phyloP scores from a whole-genome alignment of 2,888 invertebrate species.

The Ormyrus pomaceus region DNA sequence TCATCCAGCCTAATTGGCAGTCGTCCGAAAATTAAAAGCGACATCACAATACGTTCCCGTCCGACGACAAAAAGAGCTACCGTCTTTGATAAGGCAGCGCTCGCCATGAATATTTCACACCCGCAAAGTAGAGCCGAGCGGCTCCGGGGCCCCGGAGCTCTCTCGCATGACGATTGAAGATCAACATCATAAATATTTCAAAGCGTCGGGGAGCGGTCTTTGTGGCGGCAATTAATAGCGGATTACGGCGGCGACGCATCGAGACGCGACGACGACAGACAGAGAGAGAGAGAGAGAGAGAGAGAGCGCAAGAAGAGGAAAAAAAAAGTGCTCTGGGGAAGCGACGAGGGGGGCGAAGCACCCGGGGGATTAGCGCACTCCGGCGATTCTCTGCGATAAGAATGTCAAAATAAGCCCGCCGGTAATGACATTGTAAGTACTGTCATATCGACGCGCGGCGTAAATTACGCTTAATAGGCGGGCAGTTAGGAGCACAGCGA shows the following conservation, averaged over 20 bases:
- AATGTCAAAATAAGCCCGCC: constrained; percentile 74
- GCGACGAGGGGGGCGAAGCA: constrained; percentile 60
- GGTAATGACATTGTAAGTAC: constrained; percentile 73
- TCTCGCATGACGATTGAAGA: constrained; percentile 51
- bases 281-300: constrained; percentile 41
- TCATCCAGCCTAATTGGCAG: too few relatives aligned
- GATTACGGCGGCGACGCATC: constrained; percentile 65
- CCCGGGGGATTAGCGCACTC: constrained; percentile 73
- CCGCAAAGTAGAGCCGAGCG: constrained; percentile 12
- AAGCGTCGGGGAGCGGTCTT: constrained; percentile 57
- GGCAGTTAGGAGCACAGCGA: background rate
- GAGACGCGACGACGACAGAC: constrained; percentile 35
- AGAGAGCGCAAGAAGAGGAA: constrained; percentile 3
- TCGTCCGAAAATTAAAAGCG: too few relatives aligned
- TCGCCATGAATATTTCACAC: constrained; percentile 47
- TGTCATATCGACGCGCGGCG: constrained; percentile 25
- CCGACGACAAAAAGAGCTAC: too few relatives aligned
- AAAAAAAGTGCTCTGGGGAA: constrained; percentile 53
- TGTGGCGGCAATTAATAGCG: constrained; percentile 74
- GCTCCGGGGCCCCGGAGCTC: background rate
- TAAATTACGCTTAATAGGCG: constrained; percentile 60
- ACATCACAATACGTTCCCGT: too few relatives aligned
- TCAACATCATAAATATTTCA: constrained; percentile 57
- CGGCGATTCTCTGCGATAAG: constrained; percentile 72
- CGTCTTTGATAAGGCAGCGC: constrained; percentile 7